Evolutionary conservation across 2,797 vertebrate species (phyloP), one percentile per base, ranked within the genome.

Genomic region (Argentina silus): DNA sequence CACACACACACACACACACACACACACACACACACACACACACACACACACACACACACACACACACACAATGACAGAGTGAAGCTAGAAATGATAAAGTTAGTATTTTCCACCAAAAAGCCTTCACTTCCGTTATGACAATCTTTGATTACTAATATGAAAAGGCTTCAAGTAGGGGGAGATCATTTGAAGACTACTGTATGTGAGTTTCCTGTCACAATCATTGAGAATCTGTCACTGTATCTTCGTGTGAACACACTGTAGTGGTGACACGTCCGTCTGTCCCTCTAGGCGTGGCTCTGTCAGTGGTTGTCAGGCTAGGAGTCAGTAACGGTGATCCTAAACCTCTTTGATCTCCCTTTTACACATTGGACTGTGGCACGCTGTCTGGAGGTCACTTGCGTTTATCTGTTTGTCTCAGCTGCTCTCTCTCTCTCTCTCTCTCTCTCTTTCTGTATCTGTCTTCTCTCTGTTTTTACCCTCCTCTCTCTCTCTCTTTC

Each of bases 221-320:
- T 36, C 27, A 36, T 4, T 36, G 51, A 53, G 14, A 53, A 53
- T 7, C 51, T 53, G 51, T 45, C 63, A 53, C 23, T 11, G 62
- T 48, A 47, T 67, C 64, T 66, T 21, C 27, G 27, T 70, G 21
- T 53, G 75, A 69, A 57, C 57, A 73, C 68, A 59, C 50, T 51
- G 15, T 53, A 47, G 50, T 70, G 61, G 14, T 43, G 56, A 9
- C 63, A 27, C 9, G 14, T 44, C 2, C 14, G n/a, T 45, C 63
- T 66, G 48, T 55, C 72, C 59, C 67, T 69, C 67, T 27, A 3
- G 67, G 69, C 70, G 55, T 67, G 45, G 64, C 57, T 77, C 70
- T 80, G 76, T 83, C 78, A 64, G 61, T 64, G 19, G 36, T 48
- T 69, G 76, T 80, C 78, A 56, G 60, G 63, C 50, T 19, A 21